Evolutionary conservation across 1,140 invertebrate species (phyloP).

Genomic region (Augochlora pura): DNA sequence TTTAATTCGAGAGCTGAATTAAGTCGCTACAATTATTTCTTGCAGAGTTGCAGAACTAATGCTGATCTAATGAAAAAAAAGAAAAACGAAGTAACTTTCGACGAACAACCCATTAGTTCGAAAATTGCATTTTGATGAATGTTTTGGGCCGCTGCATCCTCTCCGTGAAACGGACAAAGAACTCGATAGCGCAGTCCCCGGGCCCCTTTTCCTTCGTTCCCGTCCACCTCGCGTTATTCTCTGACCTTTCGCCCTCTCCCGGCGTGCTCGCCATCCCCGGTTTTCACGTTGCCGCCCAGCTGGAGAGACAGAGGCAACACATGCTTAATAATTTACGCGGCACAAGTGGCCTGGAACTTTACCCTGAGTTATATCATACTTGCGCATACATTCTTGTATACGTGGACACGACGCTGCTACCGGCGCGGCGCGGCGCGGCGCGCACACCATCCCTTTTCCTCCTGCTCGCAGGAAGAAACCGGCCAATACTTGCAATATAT

Average conservation of each 20-base stretch:
- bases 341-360: conserved; percentile 71
- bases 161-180: conserved; percentile 9
- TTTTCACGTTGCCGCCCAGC: background rate
- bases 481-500: conserved; percentile 43
- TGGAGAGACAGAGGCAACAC: conserved; percentile 62
- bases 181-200: conserved; percentile 10
- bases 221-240: conserved; percentile 31
- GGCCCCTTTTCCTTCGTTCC: conserved; percentile 10
- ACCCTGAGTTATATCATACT: conserved; percentile 71
- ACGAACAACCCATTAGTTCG: too few relatives aligned
- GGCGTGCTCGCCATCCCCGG: background rate
- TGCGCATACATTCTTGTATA: conserved; percentile 59
- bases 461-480: conserved; percentile 38
- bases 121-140: too few relatives aligned
- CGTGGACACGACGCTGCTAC: conserved; percentile 52
- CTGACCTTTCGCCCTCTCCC: conserved; percentile 39
- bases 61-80: too few relatives aligned
- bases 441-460: background rate
- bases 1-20: conserved; percentile 65
- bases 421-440: background rate
- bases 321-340: conserved; percentile 72
- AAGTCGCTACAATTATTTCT: conserved; percentile 64
- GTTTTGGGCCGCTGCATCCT: conserved; percentile 30
- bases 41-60: background rate
- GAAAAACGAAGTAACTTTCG: too few relatives aligned